These are phyloP conservation scores for Macaria notata DNA, from an alignment of 2,888 invertebrate genomes.

Conservation along the genomic window DNA sequence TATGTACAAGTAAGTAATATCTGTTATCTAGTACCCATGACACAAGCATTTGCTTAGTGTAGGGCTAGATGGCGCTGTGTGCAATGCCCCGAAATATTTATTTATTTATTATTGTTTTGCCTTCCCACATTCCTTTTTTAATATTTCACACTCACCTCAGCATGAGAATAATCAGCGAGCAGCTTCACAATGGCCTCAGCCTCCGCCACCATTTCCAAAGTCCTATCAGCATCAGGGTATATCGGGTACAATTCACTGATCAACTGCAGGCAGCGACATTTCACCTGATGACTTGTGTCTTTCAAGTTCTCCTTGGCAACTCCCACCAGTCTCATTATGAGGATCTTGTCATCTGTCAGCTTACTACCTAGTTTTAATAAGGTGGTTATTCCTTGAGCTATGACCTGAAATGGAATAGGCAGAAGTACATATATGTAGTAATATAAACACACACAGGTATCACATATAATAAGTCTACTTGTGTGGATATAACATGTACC, in stretches of 20 bases:
- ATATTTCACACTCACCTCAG: slow-evolving; percentile 72
- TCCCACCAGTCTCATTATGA: slow-evolving; percentile 83
- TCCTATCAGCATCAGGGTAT: slow-evolving; percentile 72
- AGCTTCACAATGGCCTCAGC: slow-evolving; percentile 86
- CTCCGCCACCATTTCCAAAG: slow-evolving; percentile 75
- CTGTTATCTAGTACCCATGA: no score
- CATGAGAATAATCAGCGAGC: slow-evolving; percentile 92
- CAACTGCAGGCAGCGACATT: slow-evolving; percentile 89
- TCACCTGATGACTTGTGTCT: slow-evolving; percentile 90
- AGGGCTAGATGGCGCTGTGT: no score
- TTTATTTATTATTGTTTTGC: neutral
- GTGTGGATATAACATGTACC: no score
- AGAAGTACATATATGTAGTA: no score
- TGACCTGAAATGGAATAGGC: slow-evolving; percentile 62
- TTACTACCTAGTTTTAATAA: slow-evolving; percentile 86
- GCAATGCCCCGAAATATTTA: no score
- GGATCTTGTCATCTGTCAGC: slow-evolving; percentile 80
- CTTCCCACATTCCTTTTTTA: no score
- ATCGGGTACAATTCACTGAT: slow-evolving; percentile 88
- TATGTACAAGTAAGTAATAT: no score
- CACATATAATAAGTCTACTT: no score
- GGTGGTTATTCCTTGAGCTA: slow-evolving; percentile 89
- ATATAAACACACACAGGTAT: no score
- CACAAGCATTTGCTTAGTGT: no score
- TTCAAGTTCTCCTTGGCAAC: slow-evolving; percentile 87